Percentiles rank a stretch among this genome's conserved stretches.
These are phyloP conservation scores for Poeciliopsis gracilis DNA, from an alignment of 2,797 vertebrate genomes.

Conservation along the genomic window DNA sequence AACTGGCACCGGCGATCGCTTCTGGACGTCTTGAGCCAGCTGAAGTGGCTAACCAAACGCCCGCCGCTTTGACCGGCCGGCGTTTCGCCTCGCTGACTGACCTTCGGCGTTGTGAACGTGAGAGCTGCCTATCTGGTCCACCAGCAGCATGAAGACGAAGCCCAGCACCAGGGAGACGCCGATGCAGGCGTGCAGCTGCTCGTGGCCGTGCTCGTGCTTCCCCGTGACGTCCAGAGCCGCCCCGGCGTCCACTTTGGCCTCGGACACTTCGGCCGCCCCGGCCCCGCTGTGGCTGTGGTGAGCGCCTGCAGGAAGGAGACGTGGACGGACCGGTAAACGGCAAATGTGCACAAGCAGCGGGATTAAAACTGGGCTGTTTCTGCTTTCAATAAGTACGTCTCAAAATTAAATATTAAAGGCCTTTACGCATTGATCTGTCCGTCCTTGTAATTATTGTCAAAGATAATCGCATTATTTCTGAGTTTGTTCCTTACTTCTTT, in stretches of 20 bases:
- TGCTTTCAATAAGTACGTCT: no score
- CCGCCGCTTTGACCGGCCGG: no score
- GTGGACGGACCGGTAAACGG: neutral
- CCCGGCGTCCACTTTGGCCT: slow-evolving; percentile 74
- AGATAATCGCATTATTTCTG: no score
- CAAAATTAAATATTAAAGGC: no score
- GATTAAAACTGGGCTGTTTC: neutral
- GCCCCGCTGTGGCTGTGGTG: slow-evolving; percentile 75
- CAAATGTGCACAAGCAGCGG: neutral
- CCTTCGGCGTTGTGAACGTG: slow-evolving; percentile 92
- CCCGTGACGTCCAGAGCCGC: slow-evolving; percentile 50
- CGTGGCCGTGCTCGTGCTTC: slow-evolving; percentile 82
- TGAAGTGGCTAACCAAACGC: no score
- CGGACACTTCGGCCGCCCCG: slow-evolving; percentile 64
- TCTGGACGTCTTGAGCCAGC: neutral
- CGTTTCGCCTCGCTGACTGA: slow-evolving; percentile 75
- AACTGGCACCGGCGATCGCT: neutral
- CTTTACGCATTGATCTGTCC: no score
- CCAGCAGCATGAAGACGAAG: slow-evolving; percentile 98
- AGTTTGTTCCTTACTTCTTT: no score
- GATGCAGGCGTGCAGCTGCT: slow-evolving; percentile 94
- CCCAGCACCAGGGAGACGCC: slow-evolving; percentile 95
- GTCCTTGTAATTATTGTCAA: no score
- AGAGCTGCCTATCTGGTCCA: slow-evolving; percentile 96
- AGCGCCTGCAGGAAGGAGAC: slow-evolving; percentile 50